Evolutionary conservation across 2,888 invertebrate genomes (phyloP).

Genomic region (Erebia epiphron): DNA sequence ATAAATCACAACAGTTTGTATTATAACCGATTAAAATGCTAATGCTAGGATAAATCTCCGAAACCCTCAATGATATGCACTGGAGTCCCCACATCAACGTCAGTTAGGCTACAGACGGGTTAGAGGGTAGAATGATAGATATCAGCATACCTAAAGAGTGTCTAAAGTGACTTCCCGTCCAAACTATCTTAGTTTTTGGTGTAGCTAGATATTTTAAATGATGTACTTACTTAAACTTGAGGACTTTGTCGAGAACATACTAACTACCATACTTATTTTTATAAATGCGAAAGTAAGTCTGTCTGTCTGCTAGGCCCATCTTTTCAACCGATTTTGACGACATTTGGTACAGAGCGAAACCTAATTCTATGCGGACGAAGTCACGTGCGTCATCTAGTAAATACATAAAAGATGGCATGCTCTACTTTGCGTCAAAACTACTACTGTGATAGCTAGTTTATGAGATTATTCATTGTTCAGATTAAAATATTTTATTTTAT

Average conservation of each 20-base stretch:
- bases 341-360: too few species aligned
- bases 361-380: too few species aligned
- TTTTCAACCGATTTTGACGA: too few species aligned
- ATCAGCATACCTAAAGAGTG: not conserved
- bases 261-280: too few species aligned
- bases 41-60: conserved; percentile 22
- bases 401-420: too few species aligned
- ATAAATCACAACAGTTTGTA: not conserved
- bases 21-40: conserved; percentile 16
- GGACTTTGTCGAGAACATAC: not conserved
- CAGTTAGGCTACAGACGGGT: conserved; percentile 20
- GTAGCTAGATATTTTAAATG: not conserved
- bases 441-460: too few species aligned
- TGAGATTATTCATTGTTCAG: too few species aligned
- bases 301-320: too few species aligned
- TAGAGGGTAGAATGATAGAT: conserved; percentile 1
- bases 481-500: too few species aligned
- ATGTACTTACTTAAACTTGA: not conserved
- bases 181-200: not conserved
- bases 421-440: too few species aligned
- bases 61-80: conserved; percentile 17
- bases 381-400: too few species aligned
- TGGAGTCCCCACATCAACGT: conserved; percentile 21
- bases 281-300: too few species aligned
- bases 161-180: not conserved